phyloP scores from a whole-genome alignment of 2,113 vertebrate species.

The Sclerurus mexicanus region DNA sequence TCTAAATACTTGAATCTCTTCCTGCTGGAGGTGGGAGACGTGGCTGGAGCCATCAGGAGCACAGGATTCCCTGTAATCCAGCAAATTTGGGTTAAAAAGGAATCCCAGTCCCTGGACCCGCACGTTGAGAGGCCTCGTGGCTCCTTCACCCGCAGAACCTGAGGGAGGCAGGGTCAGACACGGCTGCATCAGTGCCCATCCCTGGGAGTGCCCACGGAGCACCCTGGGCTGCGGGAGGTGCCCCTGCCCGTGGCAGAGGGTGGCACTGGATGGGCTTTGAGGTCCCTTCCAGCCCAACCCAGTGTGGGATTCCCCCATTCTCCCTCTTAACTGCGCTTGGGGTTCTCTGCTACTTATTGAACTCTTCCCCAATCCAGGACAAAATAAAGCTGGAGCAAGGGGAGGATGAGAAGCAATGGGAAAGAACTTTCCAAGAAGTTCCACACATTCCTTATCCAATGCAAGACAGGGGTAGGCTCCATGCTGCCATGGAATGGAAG shows the following conservation, averaged over 20 bases:
- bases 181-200: not conserved
- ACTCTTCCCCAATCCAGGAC: not conserved
- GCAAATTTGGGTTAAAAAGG: not conserved
- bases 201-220: not conserved
- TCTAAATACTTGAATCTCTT: not conserved
- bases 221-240: not conserved
- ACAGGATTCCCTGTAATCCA: not conserved
- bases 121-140: not conserved
- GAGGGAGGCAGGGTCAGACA: rapidly evolving
- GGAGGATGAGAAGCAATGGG: not conserved
- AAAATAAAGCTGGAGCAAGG: not conserved
- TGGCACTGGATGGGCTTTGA: not conserved
- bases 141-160: not conserved
- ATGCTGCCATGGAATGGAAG: rapidly evolving
- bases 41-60: not conserved
- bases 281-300: not conserved
- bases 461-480: not conserved
- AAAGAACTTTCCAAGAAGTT: not conserved
- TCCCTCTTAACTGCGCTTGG: too few relatives aligned
- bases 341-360: not conserved
- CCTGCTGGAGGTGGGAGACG: not conserved
- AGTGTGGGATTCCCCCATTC: not conserved
- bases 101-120: not conserved
- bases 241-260: not conserved
- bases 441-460: not conserved